These are phyloP conservation scores for Anas georgica DNA, from an alignment of 2,797 vertebrate species.

Conservation along the genomic window DNA sequence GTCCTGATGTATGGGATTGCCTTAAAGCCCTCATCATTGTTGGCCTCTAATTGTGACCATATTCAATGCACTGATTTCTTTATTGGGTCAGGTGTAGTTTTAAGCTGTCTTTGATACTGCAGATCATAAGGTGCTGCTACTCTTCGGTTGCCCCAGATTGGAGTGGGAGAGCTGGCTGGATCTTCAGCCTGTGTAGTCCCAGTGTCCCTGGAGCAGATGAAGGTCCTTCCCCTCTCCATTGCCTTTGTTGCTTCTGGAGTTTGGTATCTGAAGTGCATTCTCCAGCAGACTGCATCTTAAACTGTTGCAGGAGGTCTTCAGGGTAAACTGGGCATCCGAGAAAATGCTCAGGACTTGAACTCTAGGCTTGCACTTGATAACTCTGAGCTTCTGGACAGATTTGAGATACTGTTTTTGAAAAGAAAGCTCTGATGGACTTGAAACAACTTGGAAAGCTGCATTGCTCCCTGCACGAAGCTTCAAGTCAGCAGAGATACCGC, in stretches of 20 bases:
- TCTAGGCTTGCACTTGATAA: background rate
- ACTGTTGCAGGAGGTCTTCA: background rate
- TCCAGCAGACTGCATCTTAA: background rate
- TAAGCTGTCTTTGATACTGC: background rate
- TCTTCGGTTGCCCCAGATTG: background rate
- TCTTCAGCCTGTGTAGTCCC: background rate
- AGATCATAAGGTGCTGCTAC: background rate
- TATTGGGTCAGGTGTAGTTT: background rate
- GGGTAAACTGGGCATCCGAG: background rate
- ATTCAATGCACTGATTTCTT: background rate
- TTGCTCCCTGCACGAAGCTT: background rate
- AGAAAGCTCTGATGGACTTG: background rate
- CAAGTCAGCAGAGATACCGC: background rate
- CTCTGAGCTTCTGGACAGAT: background rate
- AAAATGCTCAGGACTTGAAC: background rate
- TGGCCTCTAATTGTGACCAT: background rate
- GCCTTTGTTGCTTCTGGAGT: background rate
- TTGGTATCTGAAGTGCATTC: background rate
- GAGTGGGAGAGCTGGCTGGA: background rate
- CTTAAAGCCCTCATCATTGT: background rate
- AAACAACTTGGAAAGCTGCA: conserved; percentile 19
- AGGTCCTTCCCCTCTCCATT: background rate
- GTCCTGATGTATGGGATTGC: background rate
- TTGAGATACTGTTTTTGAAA: background rate
- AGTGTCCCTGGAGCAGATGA: background rate